Conservation (phyloP, 2,888 invertebrate species). For the Tenthredo livida region DNA sequence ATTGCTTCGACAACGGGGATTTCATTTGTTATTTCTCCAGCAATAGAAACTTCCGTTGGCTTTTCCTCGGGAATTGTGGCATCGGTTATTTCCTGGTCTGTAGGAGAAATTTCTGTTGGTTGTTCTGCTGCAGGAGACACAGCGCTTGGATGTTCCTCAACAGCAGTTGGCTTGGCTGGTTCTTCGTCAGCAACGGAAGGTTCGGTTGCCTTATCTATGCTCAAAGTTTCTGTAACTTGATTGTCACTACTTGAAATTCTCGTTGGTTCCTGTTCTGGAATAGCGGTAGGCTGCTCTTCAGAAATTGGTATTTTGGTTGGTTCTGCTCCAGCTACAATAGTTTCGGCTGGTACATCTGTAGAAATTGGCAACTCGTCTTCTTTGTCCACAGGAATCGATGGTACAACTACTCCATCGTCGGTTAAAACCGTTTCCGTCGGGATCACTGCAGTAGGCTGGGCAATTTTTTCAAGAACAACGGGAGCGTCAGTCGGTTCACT, state of each 20-base stretch:
- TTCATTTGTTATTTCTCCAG: constrained; percentile 54
- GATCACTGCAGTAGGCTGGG: constrained; percentile 39
- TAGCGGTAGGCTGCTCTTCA: constrained; percentile 11
- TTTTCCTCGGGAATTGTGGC: constrained; percentile 49
- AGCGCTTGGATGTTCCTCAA: constrained; percentile 25
- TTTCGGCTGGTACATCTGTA: constrained; percentile 44
- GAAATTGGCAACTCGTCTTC: constrained; percentile 43
- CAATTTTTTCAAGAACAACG: constrained; percentile 52
- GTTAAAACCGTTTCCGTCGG: constrained; percentile 38
- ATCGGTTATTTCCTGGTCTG: constrained; percentile 39
- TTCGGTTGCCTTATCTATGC: constrained; percentile 2
- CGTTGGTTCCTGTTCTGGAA: constrained; percentile 58
- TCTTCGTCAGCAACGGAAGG: constrained; percentile 46
- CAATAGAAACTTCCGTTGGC: constrained; percentile 57
- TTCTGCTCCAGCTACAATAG: constrained; percentile 47
- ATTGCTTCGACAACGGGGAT: constrained; percentile 46
- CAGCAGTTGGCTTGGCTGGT: constrained; percentile 35
- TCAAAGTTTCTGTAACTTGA: not conserved
- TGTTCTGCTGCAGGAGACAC: not conserved
- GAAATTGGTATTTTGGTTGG: constrained; percentile 5
- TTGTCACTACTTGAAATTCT: constrained; percentile 45
- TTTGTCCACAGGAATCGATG: constrained; percentile 46
- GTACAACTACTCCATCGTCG: constrained; percentile 50
- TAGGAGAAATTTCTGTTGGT: constrained; percentile 39
- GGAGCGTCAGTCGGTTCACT: constrained; percentile 52